phyloP scores from a whole-genome alignment of 2,797 vertebrate genomes.

The Macropus fuliginosus region DNA sequence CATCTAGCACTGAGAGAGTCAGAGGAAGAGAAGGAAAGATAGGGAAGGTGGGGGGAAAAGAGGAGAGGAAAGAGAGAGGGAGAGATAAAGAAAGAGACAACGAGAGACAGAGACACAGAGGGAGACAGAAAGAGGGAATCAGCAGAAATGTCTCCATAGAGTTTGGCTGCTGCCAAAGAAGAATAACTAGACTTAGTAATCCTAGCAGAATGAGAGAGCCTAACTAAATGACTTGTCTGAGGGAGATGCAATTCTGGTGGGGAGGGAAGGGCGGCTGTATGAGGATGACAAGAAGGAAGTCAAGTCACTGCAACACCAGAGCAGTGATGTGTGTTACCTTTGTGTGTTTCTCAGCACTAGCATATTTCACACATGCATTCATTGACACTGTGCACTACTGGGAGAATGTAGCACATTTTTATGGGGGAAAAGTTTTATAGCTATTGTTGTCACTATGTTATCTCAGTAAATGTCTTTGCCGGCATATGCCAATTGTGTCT shows the following conservation, averaged over 20 bases:
- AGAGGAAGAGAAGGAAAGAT: background rate
- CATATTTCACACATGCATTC: background rate
- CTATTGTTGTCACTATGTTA: background rate
- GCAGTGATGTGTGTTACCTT: background rate
- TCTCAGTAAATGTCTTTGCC: background rate
- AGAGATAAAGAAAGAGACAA: too few relatives aligned
- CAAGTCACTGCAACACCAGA: background rate
- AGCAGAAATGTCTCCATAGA: background rate
- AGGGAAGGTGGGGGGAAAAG: too few relatives aligned
- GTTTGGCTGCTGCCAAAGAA: background rate
- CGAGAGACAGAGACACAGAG: too few relatives aligned
- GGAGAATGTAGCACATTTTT: background rate
- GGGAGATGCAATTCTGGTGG: background rate
- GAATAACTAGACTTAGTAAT: background rate
- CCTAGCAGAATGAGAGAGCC: background rate
- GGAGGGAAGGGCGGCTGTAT: background rate
- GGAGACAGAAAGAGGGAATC: too few relatives aligned
- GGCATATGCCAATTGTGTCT: background rate
- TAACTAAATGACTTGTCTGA: background rate
- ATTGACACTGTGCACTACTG: background rate
- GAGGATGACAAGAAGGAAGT: background rate
- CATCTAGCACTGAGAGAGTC: background rate
- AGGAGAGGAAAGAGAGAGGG: too few relatives aligned
- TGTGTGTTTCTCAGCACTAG: background rate
- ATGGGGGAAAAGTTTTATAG: background rate